Evolutionary conservation across 1,140 invertebrate species (phyloP).

Genomic region (Drosophila repleta): DNA sequence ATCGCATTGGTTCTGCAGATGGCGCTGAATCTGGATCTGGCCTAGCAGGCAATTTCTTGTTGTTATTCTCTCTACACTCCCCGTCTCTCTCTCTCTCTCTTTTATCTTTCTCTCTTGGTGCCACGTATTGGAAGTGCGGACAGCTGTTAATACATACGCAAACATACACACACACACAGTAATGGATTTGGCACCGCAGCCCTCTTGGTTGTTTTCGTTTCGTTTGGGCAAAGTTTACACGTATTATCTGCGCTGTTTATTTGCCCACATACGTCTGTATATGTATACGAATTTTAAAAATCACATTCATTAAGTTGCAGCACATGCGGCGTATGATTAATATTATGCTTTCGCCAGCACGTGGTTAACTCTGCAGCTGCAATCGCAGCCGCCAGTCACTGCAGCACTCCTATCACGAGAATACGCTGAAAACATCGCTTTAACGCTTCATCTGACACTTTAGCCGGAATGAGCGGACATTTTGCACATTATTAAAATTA

Average conservation of each 20-base stretch:
- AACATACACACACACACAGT: conserved; percentile 48
- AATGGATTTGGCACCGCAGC: conserved; percentile 5
- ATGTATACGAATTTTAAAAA: conserved; percentile 43
- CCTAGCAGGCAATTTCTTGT: conserved; percentile 6
- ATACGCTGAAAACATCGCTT: conserved; percentile 35
- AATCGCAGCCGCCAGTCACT: conserved; percentile 27
- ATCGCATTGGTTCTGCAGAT: conserved; percentile 28
- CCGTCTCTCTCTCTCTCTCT: background rate
- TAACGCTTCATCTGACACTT: conserved; percentile 56
- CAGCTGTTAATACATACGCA: conserved; percentile 58
- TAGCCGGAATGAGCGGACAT: conserved; percentile 59
- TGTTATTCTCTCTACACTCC: background rate
- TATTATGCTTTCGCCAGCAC: conserved; percentile 43
- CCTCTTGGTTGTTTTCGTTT: conserved; percentile 13
- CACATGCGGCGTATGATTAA: conserved; percentile 71
- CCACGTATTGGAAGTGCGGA: conserved; percentile 63
- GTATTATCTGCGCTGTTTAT: conserved; percentile 74
- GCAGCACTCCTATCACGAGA: conserved; percentile 38
- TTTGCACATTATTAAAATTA: conserved; percentile 79
- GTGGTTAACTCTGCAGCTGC: conserved; percentile 37
- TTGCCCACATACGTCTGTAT: conserved; percentile 54
- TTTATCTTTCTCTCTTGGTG: too few relatives aligned
- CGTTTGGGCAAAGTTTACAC: conserved; percentile 59
- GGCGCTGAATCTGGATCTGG: background rate
- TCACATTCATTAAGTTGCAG: conserved; percentile 52